A percentile compares a stretch with the other conserved stretches of the same genome.
phyloP scores from a whole-genome alignment of 2,888 invertebrate genomes.

The Sepiola atlantica region DNA sequence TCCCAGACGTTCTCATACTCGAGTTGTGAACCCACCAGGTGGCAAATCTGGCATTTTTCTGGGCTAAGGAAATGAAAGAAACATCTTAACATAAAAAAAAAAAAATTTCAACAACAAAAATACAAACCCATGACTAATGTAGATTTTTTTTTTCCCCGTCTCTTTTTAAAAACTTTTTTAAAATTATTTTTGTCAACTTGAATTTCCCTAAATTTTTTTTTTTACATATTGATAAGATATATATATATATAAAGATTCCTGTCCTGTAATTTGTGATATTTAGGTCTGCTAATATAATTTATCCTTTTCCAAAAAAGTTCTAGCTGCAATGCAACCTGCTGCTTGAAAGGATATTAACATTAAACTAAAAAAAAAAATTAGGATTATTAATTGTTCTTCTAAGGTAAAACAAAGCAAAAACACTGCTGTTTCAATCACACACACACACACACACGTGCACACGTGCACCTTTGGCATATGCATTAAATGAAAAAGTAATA shows the following conservation, averaged over 20 bases:
- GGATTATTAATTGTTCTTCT: not conserved
- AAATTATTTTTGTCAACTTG: constrained; percentile 24
- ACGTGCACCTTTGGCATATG: not conserved
- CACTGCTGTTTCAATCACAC: not conserved
- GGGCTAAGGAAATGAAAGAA: constrained; percentile 35
- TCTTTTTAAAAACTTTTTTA: not conserved
- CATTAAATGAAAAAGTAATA: not conserved
- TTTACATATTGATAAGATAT: constrained; percentile 32
- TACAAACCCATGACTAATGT: constrained; percentile 41
- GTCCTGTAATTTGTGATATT: constrained; percentile 19
- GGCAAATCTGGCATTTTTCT: constrained; percentile 61
- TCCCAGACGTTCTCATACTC: constrained; percentile 63
- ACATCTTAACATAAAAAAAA: not conserved
- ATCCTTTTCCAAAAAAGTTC: not conserved
- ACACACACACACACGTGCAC: not conserved
- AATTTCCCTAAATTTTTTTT: constrained; percentile 32
- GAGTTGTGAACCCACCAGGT: constrained; percentile 71
- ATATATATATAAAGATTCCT: constrained; percentile 32
- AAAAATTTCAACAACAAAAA: not conserved
- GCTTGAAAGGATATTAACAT: not conserved
- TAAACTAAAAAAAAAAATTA: not conserved
- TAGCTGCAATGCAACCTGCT: not conserved
- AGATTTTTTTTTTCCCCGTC: not conserved
- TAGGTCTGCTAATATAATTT: not conserved
- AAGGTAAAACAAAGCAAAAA: not conserved